phyloP scores from a whole-genome alignment of 2,113 vertebrate species.

The Cyprinodon variegatus region DNA sequence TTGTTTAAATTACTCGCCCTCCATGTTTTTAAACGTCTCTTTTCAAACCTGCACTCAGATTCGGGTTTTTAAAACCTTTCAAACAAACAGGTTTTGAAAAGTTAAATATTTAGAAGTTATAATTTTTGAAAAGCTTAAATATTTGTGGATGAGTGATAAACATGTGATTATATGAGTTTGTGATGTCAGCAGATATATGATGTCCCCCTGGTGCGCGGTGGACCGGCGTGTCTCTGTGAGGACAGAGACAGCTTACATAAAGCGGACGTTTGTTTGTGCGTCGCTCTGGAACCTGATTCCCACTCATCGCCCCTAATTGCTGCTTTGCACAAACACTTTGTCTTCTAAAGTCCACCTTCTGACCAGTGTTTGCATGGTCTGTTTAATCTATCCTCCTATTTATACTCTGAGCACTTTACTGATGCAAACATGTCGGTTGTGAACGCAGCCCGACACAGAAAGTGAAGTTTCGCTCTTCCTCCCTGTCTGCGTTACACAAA shows the following conservation, averaged over 20 bases:
- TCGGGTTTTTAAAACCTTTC: no score
- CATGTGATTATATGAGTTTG: background rate
- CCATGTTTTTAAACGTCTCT: no score
- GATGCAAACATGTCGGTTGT: background rate
- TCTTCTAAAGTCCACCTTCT: conserved; percentile 6
- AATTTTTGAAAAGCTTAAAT: background rate
- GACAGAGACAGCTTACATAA: conserved; percentile 6
- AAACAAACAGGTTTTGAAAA: background rate
- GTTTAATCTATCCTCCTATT: conserved; percentile 37
- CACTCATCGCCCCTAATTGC: conserved; percentile 39
- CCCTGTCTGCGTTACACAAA: no score
- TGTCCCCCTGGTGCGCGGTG: background rate
- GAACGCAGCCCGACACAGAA: background rate
- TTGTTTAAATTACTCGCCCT: no score
- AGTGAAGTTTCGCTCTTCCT: background rate
- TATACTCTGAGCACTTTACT: conserved; percentile 7
- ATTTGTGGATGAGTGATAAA: background rate
- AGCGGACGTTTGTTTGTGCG: conserved; percentile 22
- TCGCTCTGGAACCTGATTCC: conserved; percentile 19
- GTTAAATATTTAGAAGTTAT: background rate
- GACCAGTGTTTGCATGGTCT: conserved; percentile 30
- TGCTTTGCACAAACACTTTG: conserved; percentile 37
- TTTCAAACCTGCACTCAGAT: no score
- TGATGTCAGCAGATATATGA: background rate
- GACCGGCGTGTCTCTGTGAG: background rate